A percentile compares a stretch with the other conserved stretches of the same genome.
Conservation (phyloP, 2,888 invertebrate genomes). For the Coleophora flavipennella region DNA sequence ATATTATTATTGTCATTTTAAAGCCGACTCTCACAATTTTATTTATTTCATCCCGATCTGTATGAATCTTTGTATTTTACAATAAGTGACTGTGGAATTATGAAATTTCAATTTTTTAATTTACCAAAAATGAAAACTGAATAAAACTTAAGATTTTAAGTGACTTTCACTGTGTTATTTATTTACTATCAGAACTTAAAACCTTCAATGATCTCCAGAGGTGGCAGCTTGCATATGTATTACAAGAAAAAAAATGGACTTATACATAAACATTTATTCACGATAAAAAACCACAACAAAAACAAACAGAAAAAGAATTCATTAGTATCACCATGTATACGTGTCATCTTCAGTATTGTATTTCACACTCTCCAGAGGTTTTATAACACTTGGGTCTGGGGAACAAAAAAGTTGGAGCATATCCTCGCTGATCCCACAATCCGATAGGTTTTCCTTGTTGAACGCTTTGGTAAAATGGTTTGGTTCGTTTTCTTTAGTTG, state of each 20-base stretch:
- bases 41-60: conserved; percentile 71
- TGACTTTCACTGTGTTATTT: conserved; percentile 20
- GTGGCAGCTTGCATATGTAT: not conserved
- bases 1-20: conserved; percentile 43
- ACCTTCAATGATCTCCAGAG: too few relatives aligned
- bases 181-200: too few relatives aligned
- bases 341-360: conserved; percentile 73
- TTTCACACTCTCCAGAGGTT: conserved; percentile 76
- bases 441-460: conserved; percentile 88
- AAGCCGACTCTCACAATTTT: conserved; percentile 60
- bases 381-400: conserved; percentile 63
- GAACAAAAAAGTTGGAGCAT: conserved; percentile 79
- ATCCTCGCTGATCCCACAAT: conserved; percentile 81
- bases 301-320: conserved; percentile 10
- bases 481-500: conserved; percentile 59
- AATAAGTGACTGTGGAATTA: conserved; percentile 68
- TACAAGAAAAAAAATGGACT: not conserved
- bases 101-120: conserved; percentile 62
- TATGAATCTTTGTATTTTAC: conserved; percentile 65
- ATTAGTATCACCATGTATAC: conserved; percentile 58
- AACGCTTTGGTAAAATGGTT: conserved; percentile 76
- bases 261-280: not conserved
- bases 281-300: not conserved
- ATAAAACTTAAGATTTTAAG: conserved; percentile 64
- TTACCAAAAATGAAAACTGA: conserved; percentile 68